Evolutionary conservation across 2,113 vertebrate genomes (phyloP), one percentile per base, ranked within the genome.

Genomic region (Glareola pratincola): DNA sequence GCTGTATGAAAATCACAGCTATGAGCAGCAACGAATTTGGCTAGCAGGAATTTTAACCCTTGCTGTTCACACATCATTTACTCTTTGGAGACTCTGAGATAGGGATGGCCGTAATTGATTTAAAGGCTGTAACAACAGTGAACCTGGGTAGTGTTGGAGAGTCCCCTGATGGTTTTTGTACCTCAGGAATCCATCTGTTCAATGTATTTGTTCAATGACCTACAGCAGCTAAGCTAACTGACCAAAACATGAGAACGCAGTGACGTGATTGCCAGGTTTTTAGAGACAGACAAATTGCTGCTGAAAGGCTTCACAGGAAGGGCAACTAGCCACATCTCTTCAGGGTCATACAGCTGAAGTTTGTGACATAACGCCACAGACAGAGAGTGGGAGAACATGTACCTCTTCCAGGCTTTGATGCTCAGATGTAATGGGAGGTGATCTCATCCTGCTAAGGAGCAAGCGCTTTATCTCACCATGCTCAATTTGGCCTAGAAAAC

Each of bases 151-250:
- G 47, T 7, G 12, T 19, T 4, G 3, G 48, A 53, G 16, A 47
- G 53, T 66, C 27, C 51, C 50, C 62, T 68, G 77, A 53, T 30
- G 18, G 30, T 24, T 94, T 94, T 68, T 66, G 37, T 66, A 91
- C 57, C 73, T 89, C 83, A 68, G 69, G 69, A 92, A 92, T 89
- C 73, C 36, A 76, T 79, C 76, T 75, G 60, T 80, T 74, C 79
- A 80, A 23, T 74, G 34, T 47, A 84, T 83, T 92, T 90, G 34
- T 67, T 92, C 80, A 93, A 17, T 78, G 80, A 88, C 91, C 83
- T 89, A 51, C 45, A 92, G 60, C 86, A 94, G 73, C 68, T 71
- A 50, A 80, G 59, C 74, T 88, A 90, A 92, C 79, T 89, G 85
- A 89, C 85, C 83, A 78, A 56, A 74, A 66, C 26, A 74, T 1